Evolutionary conservation across 1,140 invertebrate genomes (phyloP).

Genomic region (Drosophila mauritiana): DNA sequence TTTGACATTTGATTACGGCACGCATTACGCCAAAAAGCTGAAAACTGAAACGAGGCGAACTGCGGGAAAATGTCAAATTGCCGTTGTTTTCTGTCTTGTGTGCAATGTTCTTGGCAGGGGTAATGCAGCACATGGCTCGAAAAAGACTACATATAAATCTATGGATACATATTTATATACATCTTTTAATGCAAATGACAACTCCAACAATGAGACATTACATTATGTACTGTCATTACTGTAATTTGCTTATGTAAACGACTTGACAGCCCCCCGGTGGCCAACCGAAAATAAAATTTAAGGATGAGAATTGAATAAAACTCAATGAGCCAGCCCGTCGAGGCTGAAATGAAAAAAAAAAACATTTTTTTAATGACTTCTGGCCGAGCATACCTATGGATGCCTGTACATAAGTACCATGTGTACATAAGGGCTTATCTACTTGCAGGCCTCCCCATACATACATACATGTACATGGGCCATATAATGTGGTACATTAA

Average conservation of each 20-base stretch:
- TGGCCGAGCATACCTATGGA: slow-evolving; percentile 42
- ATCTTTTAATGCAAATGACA: slow-evolving; percentile 60
- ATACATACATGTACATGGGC: slow-evolving; percentile 35
- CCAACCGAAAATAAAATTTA: slow-evolving; percentile 49
- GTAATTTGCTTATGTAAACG: slow-evolving; percentile 76
- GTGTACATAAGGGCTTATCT: slow-evolving; percentile 59
- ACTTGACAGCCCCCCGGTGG: slow-evolving; percentile 48
- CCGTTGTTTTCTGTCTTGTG: slow-evolving; percentile 27
- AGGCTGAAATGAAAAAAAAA: background rate
- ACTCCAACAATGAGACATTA: slow-evolving; percentile 32
- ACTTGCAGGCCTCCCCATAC: slow-evolving; percentile 8
- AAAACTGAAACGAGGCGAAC: slow-evolving; percentile 22
- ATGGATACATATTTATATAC: slow-evolving; percentile 1
- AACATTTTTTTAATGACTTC: slow-evolving; percentile 55
- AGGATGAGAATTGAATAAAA: slow-evolving; percentile 74
- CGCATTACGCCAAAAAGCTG: slow-evolving; percentile 57
- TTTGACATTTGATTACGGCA: slow-evolving; percentile 73
- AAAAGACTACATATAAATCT: slow-evolving; percentile 15
- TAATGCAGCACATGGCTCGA: slow-evolving; percentile 21
- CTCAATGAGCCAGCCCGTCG: slow-evolving; percentile 26
- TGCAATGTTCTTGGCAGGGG: slow-evolving; percentile 10
- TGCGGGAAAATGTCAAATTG: slow-evolving; percentile 43
- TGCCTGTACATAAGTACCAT: slow-evolving; percentile 34
- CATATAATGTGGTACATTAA: slow-evolving; percentile 82
- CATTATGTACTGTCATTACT: slow-evolving; percentile 60